These are phyloP conservation scores for Glossophaga mutica DNA, from an alignment of 2,797 vertebrate genomes.

Conservation along the genomic window DNA sequence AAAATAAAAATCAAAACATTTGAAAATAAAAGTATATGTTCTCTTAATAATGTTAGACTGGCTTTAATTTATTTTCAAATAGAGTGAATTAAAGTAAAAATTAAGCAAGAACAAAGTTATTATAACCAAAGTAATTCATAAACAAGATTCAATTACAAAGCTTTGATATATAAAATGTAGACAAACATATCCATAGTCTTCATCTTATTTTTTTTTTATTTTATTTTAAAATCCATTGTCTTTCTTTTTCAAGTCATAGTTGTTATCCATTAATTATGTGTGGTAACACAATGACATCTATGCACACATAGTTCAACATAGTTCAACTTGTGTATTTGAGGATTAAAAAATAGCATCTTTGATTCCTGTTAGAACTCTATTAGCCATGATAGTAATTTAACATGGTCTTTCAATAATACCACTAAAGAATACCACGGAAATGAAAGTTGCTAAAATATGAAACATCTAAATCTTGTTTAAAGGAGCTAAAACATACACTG, in stretches of 20 bases:
- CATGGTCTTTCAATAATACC: slow-evolving; percentile 75
- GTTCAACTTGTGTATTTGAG: background rate
- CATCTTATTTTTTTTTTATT: background rate
- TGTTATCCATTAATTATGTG: background rate
- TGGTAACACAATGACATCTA: background rate
- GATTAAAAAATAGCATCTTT: background rate
- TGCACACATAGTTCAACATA: background rate
- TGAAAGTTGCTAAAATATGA: slow-evolving; percentile 85
- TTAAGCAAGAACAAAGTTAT: background rate
- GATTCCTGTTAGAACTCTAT: background rate
- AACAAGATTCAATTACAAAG: background rate
- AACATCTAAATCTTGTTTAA: background rate
- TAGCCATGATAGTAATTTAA: slow-evolving; percentile 75
- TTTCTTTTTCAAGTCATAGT: too few species aligned
- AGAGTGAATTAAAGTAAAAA: background rate
- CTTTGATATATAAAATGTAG: background rate
- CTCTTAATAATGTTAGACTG: background rate
- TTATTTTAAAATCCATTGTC: background rate
- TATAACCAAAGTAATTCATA: background rate
- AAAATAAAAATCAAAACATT: background rate
- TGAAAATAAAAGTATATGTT: background rate
- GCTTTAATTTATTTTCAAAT: background rate
- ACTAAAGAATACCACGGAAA: slow-evolving; percentile 78
- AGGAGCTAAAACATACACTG: slow-evolving; percentile 75
- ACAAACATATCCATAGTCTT: background rate